Evolutionary conservation across 2,888 invertebrate species (phyloP), one percentile per base, ranked within the genome.

Genomic region (Netelia inedita): DNA sequence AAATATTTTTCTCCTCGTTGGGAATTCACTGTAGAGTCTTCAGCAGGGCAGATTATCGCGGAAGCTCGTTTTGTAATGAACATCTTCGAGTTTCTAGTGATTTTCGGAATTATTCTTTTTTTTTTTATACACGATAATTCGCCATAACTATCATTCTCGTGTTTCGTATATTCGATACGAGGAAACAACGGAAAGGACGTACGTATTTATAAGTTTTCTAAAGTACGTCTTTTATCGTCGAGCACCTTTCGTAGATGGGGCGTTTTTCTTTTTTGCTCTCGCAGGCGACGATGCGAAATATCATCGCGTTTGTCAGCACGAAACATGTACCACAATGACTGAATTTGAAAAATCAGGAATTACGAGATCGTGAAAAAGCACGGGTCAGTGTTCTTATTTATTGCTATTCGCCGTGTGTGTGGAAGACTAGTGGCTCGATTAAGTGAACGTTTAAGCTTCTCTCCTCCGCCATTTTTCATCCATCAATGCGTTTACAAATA

Each of bases 41-140:
- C 28, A n/a, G 19, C 28, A 11, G 21, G 43, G n/a, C 14, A 71
- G 46, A 1, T 1, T 11, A 21, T 65, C 35, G 50, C 57, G 23
- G 55, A 68, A 66, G 11, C 41, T 65, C 46, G 65, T 50, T 6
- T 16, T 55, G 55, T 55, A 23, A n/a, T 1, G 41, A 72, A 82
- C 43, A 66, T 53, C 35, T 41, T 57, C 19, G 23, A 68, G n/a
- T 74, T 75, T 66, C n/a, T 9, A 53, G 43, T 68, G 10, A 74
- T 81, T 55, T 66, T 19, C 57, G 46, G 2, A 71, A 43, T 63
- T 57, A 41, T 50, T 11, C 35, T 63, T 57, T 50, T 53, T 11
- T 43, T 63, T 28, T 41, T 68, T 74, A n/a, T 74, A 59, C 28
- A 69, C 43, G 28, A n/a, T 61, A 41, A 57, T 73, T 65, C 63